phyloP scores from a whole-genome alignment of 2,113 vertebrate genomes.

The Zosterops lateralis region DNA sequence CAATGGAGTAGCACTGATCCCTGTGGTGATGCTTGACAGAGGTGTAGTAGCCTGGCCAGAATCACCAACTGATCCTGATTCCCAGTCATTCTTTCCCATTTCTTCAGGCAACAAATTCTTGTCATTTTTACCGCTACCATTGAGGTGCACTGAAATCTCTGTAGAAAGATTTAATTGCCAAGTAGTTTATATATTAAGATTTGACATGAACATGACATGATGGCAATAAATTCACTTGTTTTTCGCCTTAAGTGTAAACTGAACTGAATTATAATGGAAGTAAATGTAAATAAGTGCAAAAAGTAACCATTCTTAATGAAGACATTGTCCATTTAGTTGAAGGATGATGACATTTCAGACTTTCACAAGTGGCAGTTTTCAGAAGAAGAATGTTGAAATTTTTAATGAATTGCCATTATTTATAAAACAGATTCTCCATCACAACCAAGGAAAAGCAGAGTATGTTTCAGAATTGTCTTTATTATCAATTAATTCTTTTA shows the following conservation, averaged over 20 bases:
- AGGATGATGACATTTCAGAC: neutral
- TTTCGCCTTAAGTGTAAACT: neutral
- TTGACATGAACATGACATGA: neutral
- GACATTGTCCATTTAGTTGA: neutral
- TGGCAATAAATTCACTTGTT: neutral
- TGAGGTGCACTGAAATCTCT: neutral
- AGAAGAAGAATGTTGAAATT: neutral
- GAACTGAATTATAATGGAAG: neutral
- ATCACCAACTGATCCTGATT: neutral
- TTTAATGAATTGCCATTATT: neutral
- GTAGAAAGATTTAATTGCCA: neutral
- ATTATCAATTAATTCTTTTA: neutral
- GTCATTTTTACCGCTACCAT: neutral
- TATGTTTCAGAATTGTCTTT: neutral
- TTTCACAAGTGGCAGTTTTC: neutral
- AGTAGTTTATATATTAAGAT: neutral
- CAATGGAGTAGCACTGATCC: neutral
- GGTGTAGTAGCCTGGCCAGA: neutral
- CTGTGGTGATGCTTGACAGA: neutral
- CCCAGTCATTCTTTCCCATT: neutral
- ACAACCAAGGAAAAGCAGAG: neutral
- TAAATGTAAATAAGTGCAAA: neutral
- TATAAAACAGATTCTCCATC: neutral
- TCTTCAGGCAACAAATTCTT: neutral
- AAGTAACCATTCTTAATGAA: neutral